Percentiles rank a stretch among this genome's conserved stretches.
Conservation (phyloP, 2,888 invertebrate species). For the Eremobia ochroleuca region DNA sequence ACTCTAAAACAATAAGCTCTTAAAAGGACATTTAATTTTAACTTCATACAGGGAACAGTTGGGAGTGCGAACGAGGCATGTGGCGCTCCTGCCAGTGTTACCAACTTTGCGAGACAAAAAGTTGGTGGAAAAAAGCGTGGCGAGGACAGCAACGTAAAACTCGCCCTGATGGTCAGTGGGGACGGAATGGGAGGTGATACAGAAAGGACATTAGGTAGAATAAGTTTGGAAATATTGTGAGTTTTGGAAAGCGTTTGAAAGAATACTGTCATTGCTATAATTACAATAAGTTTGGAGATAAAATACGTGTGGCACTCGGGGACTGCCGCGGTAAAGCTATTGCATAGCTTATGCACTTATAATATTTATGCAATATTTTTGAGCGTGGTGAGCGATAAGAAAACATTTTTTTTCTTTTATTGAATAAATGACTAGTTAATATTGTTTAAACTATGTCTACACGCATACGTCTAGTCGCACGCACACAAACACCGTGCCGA, state of each 20-base stretch:
- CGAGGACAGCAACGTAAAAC: conserved; percentile 74
- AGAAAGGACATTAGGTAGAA: conserved; percentile 64
- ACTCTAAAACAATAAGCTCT: conserved; percentile 40
- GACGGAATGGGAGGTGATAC: conserved; percentile 20
- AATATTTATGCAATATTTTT: too few species aligned
- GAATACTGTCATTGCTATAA: too few species aligned
- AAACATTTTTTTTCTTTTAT: too few species aligned
- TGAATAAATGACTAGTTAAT: too few species aligned
- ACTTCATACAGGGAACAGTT: conserved; percentile 68
- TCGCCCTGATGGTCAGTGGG: conserved; percentile 72
- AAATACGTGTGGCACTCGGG: too few species aligned
- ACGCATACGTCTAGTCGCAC: too few species aligned
- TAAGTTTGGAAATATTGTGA: background rate
- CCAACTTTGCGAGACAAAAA: conserved; percentile 81
- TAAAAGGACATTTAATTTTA: conserved; percentile 74
- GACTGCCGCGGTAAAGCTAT: too few species aligned
- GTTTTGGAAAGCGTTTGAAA: background rate
- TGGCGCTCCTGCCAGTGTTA: conserved; percentile 77
- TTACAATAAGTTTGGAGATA: too few species aligned
- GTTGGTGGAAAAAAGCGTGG: conserved; percentile 72
- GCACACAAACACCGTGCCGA: too few species aligned
- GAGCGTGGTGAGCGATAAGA: too few species aligned
- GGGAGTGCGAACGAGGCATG: conserved; percentile 69
- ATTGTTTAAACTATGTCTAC: too few species aligned
- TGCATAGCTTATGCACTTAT: too few species aligned